Evolutionary conservation across 2,797 vertebrate species (phyloP).

Genomic region (Avahi laniger): DNA sequence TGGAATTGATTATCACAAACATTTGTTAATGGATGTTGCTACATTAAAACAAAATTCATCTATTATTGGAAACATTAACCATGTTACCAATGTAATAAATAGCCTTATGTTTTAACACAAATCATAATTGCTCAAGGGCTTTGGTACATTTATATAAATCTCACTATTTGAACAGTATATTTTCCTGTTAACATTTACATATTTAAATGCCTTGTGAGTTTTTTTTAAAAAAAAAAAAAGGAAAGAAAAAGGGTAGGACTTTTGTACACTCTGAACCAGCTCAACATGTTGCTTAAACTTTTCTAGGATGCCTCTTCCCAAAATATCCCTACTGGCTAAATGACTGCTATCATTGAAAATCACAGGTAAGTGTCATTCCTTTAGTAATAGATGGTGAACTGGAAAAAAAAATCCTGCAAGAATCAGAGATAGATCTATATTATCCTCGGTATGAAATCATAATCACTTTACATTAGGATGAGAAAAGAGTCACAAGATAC

Average conservation of each 20-base stretch:
- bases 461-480: not conserved
- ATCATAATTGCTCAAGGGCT: constrained; percentile 54
- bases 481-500: not conserved
- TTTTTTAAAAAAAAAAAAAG: not conserved
- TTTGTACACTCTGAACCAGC: not conserved
- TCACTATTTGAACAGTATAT: not conserved
- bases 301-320: not conserved
- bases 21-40: constrained; percentile 43
- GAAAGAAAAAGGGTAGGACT: not conserved
- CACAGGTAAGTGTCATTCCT: not conserved
- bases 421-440: not conserved
- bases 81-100: constrained; percentile 60
- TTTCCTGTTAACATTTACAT: constrained; percentile 20
- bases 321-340: not conserved
- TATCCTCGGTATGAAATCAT: not conserved
- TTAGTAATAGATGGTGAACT: not conserved
- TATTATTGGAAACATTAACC: constrained; percentile 45
- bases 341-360: not conserved
- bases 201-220: not conserved
- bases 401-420: not conserved
- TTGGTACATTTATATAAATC: constrained; percentile 52
- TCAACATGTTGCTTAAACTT: not conserved
- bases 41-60: constrained; percentile 44
- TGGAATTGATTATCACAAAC: not conserved
- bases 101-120: not conserved